A percentile compares a stretch with the other conserved stretches of the same genome.
Conservation (phyloP, 1,140 invertebrate species). For the Penaeus indicus region DNA sequence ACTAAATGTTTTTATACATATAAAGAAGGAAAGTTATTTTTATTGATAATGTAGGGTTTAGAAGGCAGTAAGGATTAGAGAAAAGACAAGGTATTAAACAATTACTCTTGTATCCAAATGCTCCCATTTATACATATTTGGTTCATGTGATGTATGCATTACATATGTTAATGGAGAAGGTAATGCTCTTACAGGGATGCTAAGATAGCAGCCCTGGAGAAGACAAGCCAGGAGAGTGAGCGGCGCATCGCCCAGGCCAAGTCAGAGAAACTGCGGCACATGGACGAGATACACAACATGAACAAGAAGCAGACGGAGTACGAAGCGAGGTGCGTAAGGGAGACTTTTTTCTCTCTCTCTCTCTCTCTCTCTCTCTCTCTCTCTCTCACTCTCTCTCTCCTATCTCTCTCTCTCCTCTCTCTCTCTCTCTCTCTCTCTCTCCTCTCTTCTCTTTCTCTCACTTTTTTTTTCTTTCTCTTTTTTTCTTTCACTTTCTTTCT, state of each 20-base stretch:
- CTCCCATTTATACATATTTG: not conserved
- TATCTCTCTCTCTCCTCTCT: no score
- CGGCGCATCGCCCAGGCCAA: constrained; percentile 87
- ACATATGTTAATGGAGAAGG: constrained; percentile 55
- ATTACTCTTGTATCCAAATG: constrained; percentile 57
- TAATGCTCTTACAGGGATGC: constrained; percentile 77
- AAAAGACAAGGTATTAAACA: no score
- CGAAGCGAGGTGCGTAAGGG: constrained; percentile 77
- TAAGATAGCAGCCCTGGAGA: constrained; percentile 87
- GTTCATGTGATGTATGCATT: constrained; percentile 12
- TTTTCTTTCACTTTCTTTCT: no score
- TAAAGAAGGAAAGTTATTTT: no score
- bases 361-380: not conserved
- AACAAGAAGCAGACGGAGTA: constrained; percentile 87
- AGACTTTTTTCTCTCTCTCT: no score
- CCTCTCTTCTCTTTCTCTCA: no score
- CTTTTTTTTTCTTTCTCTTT: no score
- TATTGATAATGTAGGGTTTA: no score
- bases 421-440: no score
- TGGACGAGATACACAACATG: constrained; percentile 80
- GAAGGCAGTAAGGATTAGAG: no score
- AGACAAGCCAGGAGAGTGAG: constrained; percentile 88
- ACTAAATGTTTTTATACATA: no score
- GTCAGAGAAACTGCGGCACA: constrained; percentile 87
- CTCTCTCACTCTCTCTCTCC: no score